Evolutionary conservation across 2,797 vertebrate species (phyloP).

Genomic region (Delichon dasypus): DNA sequence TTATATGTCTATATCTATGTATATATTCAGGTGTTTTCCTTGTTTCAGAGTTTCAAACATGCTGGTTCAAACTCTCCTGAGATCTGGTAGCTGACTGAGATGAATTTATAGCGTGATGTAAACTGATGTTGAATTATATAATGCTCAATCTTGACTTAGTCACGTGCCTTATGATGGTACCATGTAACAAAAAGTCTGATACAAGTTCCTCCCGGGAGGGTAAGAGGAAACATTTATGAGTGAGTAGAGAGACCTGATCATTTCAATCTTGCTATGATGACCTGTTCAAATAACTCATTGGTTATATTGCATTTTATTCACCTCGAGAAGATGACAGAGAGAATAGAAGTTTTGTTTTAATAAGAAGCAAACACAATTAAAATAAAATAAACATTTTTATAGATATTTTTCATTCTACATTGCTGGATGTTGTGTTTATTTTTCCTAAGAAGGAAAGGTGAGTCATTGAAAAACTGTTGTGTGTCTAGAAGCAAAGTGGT

Average conservation of each 20-base stretch:
- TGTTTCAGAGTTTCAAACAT: neutral
- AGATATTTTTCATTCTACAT: neutral
- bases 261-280: neutral
- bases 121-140: neutral
- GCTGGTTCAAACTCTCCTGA: neutral
- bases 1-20: neutral
- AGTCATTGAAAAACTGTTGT: neutral
- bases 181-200: neutral
- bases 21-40: neutral
- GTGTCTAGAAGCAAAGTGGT: neutral
- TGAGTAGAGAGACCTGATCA: neutral
- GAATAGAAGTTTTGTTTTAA: neutral
- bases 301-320: neutral
- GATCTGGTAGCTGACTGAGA: neutral
- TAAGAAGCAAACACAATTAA: neutral
- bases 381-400: neutral
- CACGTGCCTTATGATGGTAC: neutral
- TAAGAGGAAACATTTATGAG: neutral
- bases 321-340: neutral
- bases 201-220: neutral
- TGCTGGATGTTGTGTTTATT: neutral
- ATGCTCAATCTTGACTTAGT: neutral
- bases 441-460: neutral
- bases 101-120: neutral
- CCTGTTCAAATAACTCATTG: neutral